phyloP scores from a whole-genome alignment of 2,113 vertebrate species.

The Cranoglanis bouderius region DNA sequence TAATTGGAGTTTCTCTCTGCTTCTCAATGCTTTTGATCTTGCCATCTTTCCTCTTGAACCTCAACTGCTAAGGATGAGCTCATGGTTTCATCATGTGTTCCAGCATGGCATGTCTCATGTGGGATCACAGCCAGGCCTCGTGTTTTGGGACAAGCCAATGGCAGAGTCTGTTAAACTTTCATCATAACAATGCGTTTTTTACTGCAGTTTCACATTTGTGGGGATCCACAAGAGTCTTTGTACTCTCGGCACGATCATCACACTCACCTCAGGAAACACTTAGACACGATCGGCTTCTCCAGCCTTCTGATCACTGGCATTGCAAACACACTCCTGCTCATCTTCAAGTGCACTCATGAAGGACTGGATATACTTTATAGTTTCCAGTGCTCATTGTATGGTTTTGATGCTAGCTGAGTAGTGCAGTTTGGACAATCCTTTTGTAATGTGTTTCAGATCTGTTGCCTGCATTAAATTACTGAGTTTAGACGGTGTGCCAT shows the following conservation, averaged over 20 bases:
- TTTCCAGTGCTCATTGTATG: neutral
- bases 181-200: constrained; percentile 44
- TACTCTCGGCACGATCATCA: neutral
- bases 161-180: constrained; percentile 46
- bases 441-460: neutral
- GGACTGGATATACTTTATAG: neutral
- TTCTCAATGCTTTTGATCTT: constrained; percentile 56
- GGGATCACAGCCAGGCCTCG: constrained; percentile 10
- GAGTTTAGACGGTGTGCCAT: neutral
- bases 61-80: constrained; percentile 23
- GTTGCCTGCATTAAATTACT: neutral
- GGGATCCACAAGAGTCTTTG: constrained; percentile 29
- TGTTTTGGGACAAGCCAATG: constrained; percentile 22
- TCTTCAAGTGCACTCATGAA: neutral
- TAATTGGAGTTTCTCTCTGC: constrained; percentile 54
- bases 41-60: constrained; percentile 24
- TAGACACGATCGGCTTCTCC: neutral
- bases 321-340: neutral
- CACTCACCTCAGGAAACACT: constrained; percentile 9
- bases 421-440: neutral
- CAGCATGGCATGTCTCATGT: constrained; percentile 14
- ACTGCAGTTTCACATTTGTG: constrained; percentile 27
- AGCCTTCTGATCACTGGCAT: neutral
- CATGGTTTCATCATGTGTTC: constrained; percentile 42
- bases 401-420: neutral